Base-by-base conservation (phyloP, 2,113 vertebrate genomes). In the Oenanthe oenanthe region DNA sequence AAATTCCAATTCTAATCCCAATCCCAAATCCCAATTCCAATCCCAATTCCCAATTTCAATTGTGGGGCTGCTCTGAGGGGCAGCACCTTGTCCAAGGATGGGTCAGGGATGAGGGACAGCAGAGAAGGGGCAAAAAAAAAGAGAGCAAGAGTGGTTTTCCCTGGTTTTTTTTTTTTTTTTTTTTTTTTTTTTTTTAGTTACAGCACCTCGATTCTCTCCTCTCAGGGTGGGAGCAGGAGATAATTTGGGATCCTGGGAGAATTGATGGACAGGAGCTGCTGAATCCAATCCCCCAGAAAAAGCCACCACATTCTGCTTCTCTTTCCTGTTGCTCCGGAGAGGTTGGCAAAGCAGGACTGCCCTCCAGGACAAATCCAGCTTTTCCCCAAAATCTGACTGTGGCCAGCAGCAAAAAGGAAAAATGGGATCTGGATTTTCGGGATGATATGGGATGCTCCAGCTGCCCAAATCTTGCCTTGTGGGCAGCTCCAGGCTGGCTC, bases 381-480 rank as follows among this genome's bases (percentile, higher is more conserved):
- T 56, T 24, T 12, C 16, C 63, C 42, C 45, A 16, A 29, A 43
- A 62, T 47, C 57, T 13, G 20, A 6, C 32, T 5, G 2, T 2
- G 13, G 26, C 36, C 38, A 13, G 24, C 54, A 34, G 43, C 15
- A 5, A 29, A n/a, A n/a, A 50, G 7, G 15, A 21, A 5, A 53
- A 78, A 48, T 0, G 4, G 62, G 12, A 17, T 17, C 9, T 5
- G 3, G 12, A 45, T 10, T 5, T 40, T 19, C 17, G 61, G 51
- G 61, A 25, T 43, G 32, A 7, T 1, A 1, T 25, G 42, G 60
- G 31, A 51, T 63, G 34, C 4, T 25, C 38, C 66, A 53, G n/a
- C 8, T 62, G 8, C 57, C 53, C 1, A n/a, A 54, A 45, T 1
- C 3, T 60, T 34, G 29, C 32, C 50, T 32, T 0, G 0, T 19